Evolutionary conservation across 2,888 invertebrate genomes (phyloP), one percentile per base, ranked within the genome.

Genomic region (Octonoba sinensis): DNA sequence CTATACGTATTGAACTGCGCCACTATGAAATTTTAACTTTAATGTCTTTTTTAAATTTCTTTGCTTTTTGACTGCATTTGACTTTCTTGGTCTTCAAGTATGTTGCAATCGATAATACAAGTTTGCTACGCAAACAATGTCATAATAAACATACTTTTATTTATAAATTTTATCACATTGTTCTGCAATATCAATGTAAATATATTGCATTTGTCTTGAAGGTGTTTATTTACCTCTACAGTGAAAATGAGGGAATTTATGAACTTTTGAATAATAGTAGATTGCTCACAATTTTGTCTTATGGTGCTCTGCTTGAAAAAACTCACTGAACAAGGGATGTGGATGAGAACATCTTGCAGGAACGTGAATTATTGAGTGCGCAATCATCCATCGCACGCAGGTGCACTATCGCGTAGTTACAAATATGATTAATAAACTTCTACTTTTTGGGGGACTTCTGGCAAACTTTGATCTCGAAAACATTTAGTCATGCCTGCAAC

Each of bases 371-470:
- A 6, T 3, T 36, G 36, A 36, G 36, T 36, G 36, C 36, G 36
- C 36, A 36, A 36, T 36, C 36, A 36, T 36, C 36, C 36, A 27
- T 27, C 27, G 6, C 6, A 2, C 2, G 3, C 36, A 54, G 69
- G 73, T 81, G 79, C 79, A 56, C 49, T 47, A 62, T 77, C 64
- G 78, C 78, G 67, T 79, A 56, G 72, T 44, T 51, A 15, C 36
- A 36, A 22, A 22, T 49, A 13, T 15, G 47, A 36, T 56, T 36
- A 51, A 49, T 71, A 82, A 82, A 82, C 81, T 82, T 46, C 70
- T 57, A 20, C 70, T 82, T 75, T 75, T 70, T 64, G 81, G 81
- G 62, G 74, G 81, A 82, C 81, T 82, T 82, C 81, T 82, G 81
- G 81, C 70, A 70, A 56, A n/a, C 20, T 46, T 2, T 27, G 27